These are phyloP conservation scores for Pseudolaguvia tuberculata DNA, from an alignment of 2,113 vertebrate species.

Conservation along the genomic window DNA sequence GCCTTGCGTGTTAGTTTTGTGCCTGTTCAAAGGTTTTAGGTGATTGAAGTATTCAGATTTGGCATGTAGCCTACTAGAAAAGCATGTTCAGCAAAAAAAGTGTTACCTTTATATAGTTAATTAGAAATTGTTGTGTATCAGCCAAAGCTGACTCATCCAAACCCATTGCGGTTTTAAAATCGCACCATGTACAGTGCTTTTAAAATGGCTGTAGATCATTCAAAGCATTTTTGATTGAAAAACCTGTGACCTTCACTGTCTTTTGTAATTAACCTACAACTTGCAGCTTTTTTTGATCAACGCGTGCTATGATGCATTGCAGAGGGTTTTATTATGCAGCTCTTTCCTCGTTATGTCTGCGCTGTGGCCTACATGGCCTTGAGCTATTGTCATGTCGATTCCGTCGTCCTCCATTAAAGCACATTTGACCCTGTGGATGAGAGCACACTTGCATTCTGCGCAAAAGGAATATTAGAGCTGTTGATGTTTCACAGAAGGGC, in stretches of 20 bases:
- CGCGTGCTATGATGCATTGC: constrained; percentile 7
- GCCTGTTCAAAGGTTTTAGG: constrained; percentile 1
- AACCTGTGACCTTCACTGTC: not conserved
- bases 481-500: not conserved
- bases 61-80: not conserved
- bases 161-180: not conserved
- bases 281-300: not conserved
- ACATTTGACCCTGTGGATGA: not conserved
- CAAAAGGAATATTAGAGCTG: not conserved
- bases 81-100: constrained; percentile 13
- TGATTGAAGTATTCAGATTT: not conserved
- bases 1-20: not conserved
- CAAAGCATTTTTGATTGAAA: too few species aligned
- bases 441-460: not conserved
- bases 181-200: not conserved
- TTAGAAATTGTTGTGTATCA: not conserved
- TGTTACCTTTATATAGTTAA: constrained; percentile 13
- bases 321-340: constrained; percentile 21
- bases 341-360: not conserved
- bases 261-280: not conserved
- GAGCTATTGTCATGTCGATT: not conserved
- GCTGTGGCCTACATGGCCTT: not conserved
- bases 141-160: constrained; percentile 8
- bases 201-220: not conserved
- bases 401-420: constrained; percentile 14